phyloP scores from a whole-genome alignment of 2,888 invertebrate genomes.

The Catocala sponsa region DNA sequence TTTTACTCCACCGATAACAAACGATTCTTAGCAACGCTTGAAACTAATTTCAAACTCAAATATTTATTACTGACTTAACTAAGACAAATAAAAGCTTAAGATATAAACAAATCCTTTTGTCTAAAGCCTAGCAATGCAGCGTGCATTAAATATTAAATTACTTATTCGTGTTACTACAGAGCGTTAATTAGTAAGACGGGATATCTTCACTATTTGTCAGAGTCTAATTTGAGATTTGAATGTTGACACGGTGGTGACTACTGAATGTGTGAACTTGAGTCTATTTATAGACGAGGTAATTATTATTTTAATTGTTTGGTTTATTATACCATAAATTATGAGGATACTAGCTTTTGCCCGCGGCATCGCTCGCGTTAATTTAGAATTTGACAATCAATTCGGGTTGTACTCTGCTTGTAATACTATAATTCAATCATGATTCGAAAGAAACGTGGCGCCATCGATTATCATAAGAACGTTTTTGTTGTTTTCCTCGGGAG shows the following conservation, averaged over 20 bases:
- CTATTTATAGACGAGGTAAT: neutral
- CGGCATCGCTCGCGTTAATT: too few relatives aligned
- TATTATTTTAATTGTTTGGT: too few relatives aligned
- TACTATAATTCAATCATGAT: too few relatives aligned
- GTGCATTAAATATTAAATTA: conserved; percentile 24
- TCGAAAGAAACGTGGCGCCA: too few relatives aligned
- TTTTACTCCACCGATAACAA: too few relatives aligned
- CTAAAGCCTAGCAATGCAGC: neutral
- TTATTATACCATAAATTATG: too few relatives aligned
- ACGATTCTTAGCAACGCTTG: neutral
- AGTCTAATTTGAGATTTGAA: conserved; percentile 70
- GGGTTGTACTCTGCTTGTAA: too few relatives aligned
- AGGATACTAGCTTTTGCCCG: too few relatives aligned
- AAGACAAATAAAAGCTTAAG: neutral
- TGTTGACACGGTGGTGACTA: conserved; percentile 52
- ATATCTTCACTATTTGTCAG: conserved; percentile 65
- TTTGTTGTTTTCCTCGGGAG: too few relatives aligned
- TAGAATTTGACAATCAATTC: too few relatives aligned
- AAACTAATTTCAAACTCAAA: conserved; percentile 1
- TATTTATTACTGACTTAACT: conserved; percentile 1
- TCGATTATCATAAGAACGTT: too few relatives aligned
- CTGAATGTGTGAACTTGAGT: conserved; percentile 27
- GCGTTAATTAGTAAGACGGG: conserved; percentile 63
- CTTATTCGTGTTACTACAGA: conserved; percentile 28
- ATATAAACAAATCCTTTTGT: neutral